Evolutionary conservation across 2,888 invertebrate genomes (phyloP).

Genomic region (Drosophila meridionalis): DNA sequence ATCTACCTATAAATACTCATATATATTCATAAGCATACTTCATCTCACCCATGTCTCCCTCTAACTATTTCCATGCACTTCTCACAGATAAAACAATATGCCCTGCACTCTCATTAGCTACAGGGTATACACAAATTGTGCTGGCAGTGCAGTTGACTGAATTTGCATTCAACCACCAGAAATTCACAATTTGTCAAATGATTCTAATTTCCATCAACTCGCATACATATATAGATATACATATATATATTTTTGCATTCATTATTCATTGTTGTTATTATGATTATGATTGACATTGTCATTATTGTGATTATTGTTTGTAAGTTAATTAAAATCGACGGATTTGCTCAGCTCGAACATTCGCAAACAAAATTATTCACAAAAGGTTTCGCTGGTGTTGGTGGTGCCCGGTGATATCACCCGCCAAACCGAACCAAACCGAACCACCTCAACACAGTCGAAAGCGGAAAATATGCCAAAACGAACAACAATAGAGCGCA

Average conservation of each 20-base stretch:
- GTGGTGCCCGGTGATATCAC: constrained; percentile 15
- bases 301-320: constrained; percentile 1
- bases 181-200: not conserved
- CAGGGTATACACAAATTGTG: not conserved
- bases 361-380: constrained; percentile 12
- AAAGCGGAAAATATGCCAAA: constrained; percentile 72
- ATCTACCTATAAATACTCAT: not conserved
- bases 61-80: not conserved
- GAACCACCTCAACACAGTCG: constrained; percentile 23
- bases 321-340: constrained; percentile 6
- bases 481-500: constrained; percentile 59
- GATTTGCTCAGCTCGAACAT: constrained; percentile 10
- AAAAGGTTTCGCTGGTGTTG: not conserved
- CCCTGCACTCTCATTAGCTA: not conserved
- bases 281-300: not conserved
- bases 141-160: not conserved
- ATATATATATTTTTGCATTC: not conserved
- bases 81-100: not conserved
- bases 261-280: not conserved
- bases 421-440: constrained; percentile 25
- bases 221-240: not conserved
- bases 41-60: not conserved
- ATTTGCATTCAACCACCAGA: not conserved
- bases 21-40: too few relatives aligned
- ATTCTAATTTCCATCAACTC: not conserved